These are phyloP conservation scores for Chloropsis cyanopogon DNA, from an alignment of 2,113 vertebrate genomes.

Conservation along the genomic window DNA sequence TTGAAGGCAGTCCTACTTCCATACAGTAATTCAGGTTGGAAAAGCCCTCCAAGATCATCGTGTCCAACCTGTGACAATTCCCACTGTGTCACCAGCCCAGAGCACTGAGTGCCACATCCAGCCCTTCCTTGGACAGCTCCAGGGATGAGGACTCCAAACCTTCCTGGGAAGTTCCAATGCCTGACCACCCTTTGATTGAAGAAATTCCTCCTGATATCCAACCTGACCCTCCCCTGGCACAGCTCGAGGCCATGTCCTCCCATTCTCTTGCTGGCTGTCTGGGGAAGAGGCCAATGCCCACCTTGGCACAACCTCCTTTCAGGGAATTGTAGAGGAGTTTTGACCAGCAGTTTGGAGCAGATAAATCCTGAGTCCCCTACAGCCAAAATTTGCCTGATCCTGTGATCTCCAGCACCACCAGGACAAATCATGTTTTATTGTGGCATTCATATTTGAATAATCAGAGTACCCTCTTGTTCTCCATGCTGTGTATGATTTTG, in stretches of 20 bases:
- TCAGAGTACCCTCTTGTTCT: not conserved
- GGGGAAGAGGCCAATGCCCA: not conserved
- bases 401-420: not conserved
- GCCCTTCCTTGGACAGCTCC: not conserved
- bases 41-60: not conserved
- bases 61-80: too few relatives aligned
- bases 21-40: not conserved
- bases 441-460: not conserved
- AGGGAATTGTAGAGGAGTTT: not conserved
- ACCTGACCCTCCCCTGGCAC: not conserved
- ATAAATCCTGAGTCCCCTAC: not conserved
- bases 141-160: not conserved
- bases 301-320: not conserved
- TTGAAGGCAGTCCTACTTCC: not conserved
- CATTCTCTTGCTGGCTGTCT: too few relatives aligned
- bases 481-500: not conserved
- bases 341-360: not conserved
- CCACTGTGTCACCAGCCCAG: not conserved
- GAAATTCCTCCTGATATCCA: not conserved
- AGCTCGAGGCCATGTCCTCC: accelerated
- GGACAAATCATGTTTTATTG: not conserved
- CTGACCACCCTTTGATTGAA: not conserved
- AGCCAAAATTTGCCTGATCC: not conserved
- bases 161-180: not conserved
- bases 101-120: not conserved